Conservation (phyloP, 2,113 vertebrate species). For the Nesoenas mayeri region DNA sequence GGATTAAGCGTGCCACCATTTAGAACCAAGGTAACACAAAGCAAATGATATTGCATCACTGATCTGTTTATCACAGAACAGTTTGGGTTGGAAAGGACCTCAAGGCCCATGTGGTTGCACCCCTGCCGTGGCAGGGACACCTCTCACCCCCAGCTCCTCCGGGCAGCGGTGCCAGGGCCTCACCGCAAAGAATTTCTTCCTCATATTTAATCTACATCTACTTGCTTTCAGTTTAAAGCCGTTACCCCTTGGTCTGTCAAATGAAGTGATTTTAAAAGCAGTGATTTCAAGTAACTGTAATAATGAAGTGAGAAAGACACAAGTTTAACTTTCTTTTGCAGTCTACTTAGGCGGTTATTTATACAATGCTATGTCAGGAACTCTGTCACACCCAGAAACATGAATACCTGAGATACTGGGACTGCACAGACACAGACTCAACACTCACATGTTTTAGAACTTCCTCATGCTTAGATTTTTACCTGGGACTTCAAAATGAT, state of each 20-base stretch:
- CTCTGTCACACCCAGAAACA: constrained; percentile 47
- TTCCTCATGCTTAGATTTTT: background rate
- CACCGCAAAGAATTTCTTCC: no score
- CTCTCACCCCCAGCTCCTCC: no score
- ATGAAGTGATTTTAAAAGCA: background rate
- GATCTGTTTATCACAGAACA: background rate
- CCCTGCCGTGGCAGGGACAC: no score
- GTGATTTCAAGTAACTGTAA: background rate
- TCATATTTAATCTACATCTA: no score
- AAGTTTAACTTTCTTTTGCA: background rate
- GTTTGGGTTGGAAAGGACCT: no score
- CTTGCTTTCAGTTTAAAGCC: no score
- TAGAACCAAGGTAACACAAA: background rate
- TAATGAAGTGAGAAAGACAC: background rate
- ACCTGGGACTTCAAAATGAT: background rate
- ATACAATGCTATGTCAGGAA: constrained; percentile 11
- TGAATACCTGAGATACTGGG: constrained; percentile 18
- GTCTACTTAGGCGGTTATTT: background rate
- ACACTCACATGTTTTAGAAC: background rate
- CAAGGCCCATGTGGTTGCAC: no score
- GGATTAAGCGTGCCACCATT: background rate
- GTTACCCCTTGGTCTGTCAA: no score
- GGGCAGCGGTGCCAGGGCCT: no score
- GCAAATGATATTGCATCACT: background rate
- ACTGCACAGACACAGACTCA: background rate